Evolutionary conservation across 2,797 vertebrate genomes (phyloP).

Genomic region (Crocidura indochinensis): DNA sequence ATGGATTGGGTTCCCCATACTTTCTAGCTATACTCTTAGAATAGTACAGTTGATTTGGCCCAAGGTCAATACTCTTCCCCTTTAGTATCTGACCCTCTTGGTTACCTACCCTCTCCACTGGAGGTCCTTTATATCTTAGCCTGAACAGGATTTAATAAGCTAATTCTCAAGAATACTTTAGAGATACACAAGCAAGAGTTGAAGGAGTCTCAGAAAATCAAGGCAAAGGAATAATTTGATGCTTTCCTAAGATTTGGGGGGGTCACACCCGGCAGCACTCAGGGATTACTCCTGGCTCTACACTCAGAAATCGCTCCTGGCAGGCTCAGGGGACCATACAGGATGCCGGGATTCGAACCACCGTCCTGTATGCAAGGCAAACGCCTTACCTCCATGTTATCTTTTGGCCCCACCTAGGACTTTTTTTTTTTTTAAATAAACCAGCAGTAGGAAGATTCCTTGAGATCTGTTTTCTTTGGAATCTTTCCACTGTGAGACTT

Average conservation of each 20-base stretch:
- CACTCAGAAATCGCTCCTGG: no score
- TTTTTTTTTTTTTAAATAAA: background rate
- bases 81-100: constrained; percentile 19
- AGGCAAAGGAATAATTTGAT: background rate
- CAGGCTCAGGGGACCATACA: no score
- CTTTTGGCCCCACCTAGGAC: background rate
- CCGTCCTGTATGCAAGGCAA: no score
- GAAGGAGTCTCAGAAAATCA: background rate
- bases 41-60: background rate
- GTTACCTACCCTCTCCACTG: background rate
- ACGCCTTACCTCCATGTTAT: no score
- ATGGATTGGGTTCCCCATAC: no score
- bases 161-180: background rate
- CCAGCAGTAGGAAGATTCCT: background rate
- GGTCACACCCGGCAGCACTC: no score
- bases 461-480: constrained; percentile 33
- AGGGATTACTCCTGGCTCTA: no score
- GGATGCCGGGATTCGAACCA: no score
- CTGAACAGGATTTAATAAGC: background rate
- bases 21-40: background rate
- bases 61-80: background rate
- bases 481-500: constrained; percentile 19
- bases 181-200: background rate
- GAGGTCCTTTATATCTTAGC: background rate
- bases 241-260: background rate